Conservation (phyloP, 2,888 invertebrate species). For the Pyrocoelia pectoralis region DNA sequence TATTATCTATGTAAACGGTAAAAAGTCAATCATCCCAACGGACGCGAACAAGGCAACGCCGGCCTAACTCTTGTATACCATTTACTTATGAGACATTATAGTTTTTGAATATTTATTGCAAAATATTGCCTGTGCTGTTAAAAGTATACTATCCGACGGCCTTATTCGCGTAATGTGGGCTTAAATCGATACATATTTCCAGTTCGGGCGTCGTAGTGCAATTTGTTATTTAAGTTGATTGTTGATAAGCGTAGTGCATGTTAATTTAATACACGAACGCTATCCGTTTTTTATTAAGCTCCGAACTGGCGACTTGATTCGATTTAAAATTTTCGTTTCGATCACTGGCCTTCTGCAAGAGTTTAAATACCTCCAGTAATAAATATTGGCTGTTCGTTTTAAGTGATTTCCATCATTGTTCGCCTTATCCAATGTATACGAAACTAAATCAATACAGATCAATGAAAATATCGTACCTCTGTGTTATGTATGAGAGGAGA, state of each 20-base stretch:
- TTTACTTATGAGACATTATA: slow-evolving; percentile 41
- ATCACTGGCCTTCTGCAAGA: slow-evolving; percentile 24
- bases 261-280: slow-evolving; percentile 22
- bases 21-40: slow-evolving; percentile 38
- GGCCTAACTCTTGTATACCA: slow-evolving; percentile 44
- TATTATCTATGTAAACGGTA: slow-evolving; percentile 26
- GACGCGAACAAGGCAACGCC: slow-evolving; percentile 37
- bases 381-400: slow-evolving; percentile 62
- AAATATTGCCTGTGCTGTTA: slow-evolving; percentile 41
- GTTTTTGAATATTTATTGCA: slow-evolving; percentile 45
- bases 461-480: slow-evolving; percentile 59
- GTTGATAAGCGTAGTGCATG: slow-evolving; percentile 25
- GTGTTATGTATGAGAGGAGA: slow-evolving; percentile 61
- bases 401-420: slow-evolving; percentile 63
- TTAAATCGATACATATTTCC: slow-evolving; percentile 18
- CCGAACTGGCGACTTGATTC: slow-evolving; percentile 31
- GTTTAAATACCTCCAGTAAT: slow-evolving; percentile 58
- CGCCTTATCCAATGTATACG: slow-evolving; percentile 79
- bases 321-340: slow-evolving; percentile 14
- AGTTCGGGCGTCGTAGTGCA: slow-evolving; percentile 33
- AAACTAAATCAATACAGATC: slow-evolving; percentile 57
- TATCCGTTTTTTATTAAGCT: slow-evolving; percentile 33
- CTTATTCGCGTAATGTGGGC: slow-evolving; percentile 20
- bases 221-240: slow-evolving; percentile 38
- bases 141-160: slow-evolving; percentile 37